These are phyloP conservation scores for Rhinogobius similis DNA, from an alignment of 2,113 vertebrate genomes.

Conservation along the genomic window DNA sequence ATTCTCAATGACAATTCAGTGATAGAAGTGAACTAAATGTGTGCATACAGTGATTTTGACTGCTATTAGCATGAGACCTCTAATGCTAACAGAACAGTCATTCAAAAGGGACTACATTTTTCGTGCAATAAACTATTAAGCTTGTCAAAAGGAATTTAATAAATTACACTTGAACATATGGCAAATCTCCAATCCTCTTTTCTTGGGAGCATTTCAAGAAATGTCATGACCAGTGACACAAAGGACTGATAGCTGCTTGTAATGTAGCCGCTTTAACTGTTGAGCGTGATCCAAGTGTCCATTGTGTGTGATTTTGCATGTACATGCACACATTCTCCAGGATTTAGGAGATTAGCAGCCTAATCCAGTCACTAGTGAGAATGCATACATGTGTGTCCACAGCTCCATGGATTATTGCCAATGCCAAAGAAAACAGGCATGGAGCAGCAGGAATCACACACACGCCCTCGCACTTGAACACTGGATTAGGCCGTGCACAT, in stretches of 20 bases:
- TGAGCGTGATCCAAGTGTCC: neutral
- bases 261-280: constrained; percentile 27
- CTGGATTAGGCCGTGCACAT: constrained; percentile 45
- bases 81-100: neutral
- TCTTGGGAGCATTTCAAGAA: constrained; percentile 3
- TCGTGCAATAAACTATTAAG: neutral
- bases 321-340: constrained; percentile 25
- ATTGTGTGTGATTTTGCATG: constrained; percentile 11
- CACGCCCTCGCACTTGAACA: constrained; percentile 25
- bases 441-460: constrained; percentile 48
- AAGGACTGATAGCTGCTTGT: constrained; percentile 9
- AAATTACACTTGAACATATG: neutral
- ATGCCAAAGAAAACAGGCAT: constrained; percentile 40
- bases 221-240: neutral
- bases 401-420: constrained; percentile 40
- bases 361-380: constrained; percentile 52
- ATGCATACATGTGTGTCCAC: constrained; percentile 22
- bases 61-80: neutral
- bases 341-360: constrained; percentile 51
- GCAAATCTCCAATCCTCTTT: neutral
- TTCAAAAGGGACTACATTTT: neutral
- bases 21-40: neutral
- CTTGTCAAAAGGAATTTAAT: neutral
- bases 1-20: neutral
- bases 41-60: neutral